These are phyloP conservation scores for Drosophila repletoides DNA, from an alignment of 1,140 invertebrate genomes.

Conservation along the genomic window DNA sequence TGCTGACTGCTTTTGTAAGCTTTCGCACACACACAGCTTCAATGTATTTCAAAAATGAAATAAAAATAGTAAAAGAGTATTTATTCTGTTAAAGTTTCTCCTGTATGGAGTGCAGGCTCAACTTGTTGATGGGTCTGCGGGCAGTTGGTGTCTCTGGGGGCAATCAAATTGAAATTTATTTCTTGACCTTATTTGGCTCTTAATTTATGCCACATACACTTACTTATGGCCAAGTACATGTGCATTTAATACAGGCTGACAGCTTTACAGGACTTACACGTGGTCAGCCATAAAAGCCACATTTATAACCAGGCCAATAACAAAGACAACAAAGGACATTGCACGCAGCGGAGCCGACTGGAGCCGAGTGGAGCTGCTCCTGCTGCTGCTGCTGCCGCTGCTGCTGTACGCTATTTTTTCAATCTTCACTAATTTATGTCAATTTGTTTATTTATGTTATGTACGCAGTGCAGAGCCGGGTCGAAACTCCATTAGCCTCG, in stretches of 20 bases:
- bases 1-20: too few species aligned
- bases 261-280: constrained; percentile 31
- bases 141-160: constrained; percentile 16
- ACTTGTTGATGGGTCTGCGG: constrained; percentile 33
- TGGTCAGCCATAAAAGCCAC: constrained; percentile 38
- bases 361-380: neutral
- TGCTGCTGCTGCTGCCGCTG: neutral
- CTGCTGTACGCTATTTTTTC: constrained; percentile 27
- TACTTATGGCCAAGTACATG: constrained; percentile 21
- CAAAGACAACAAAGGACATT: constrained; percentile 4
- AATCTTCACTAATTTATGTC: constrained; percentile 50
- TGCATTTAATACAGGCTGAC: constrained; percentile 32
- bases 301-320: constrained; percentile 28
- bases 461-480: neutral
- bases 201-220: constrained; percentile 37
- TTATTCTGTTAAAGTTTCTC: too few species aligned
- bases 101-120: constrained; percentile 2
- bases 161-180: constrained; percentile 51
- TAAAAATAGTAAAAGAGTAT: too few species aligned
- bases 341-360: neutral
- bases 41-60: too few species aligned
- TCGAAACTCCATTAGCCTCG: constrained; percentile 36
- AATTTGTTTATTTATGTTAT: constrained; percentile 44
- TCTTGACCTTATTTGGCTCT: constrained; percentile 42
- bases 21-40: too few species aligned